Base-by-base conservation (phyloP, 2,888 invertebrate genomes). In the Nephrocerus scutellatus region DNA sequence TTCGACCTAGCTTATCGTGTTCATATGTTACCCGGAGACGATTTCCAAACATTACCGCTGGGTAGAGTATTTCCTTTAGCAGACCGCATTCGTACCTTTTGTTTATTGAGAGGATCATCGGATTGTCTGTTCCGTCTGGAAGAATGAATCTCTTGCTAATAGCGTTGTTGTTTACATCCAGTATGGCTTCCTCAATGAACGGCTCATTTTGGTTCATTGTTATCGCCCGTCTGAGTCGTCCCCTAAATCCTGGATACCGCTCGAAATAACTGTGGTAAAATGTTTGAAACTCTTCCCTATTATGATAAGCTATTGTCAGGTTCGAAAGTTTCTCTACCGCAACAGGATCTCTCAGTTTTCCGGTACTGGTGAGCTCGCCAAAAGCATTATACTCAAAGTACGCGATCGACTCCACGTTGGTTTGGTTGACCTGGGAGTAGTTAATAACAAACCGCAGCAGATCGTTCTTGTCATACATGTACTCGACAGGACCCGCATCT, bases 161-260 rank as follows among this genome's bases (percentile, higher is more conserved):
- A 6, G 25, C 13, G 7, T 33, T 30, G 2, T 24, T 32, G 9
- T 15, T 16, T 12, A 24, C 18, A 15, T 38, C 33, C 5, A 20
- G 25, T 18, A 24, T 21, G 4, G 29, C 6, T 4, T 36, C 38
- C 22, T 42, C 42, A 5, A 20, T 19, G 9, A 38, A 38, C 1
- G 42, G 42, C 13, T 38, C 41, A 15, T 15, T 16, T 9, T n/a
- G n/a, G 14, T 42, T 42, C 29, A 38, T 38, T 2, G 42, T 42
- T 8, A 42, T 30, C 2, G 25, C 30, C 16, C 42, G 21, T n/a
- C 18, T 5, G 1, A 42, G 25, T 6, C 30, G 32, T 20, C 42
- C 42, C n/a, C 42, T 32, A 2, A 42, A 33, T 2, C 8, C 25
- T 13, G 42, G 42, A 16, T 42, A 30, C 2, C 34, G 23, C 13